Base-by-base conservation (phyloP, 2,113 vertebrate species). In the Melanerpes aurifrons region DNA sequence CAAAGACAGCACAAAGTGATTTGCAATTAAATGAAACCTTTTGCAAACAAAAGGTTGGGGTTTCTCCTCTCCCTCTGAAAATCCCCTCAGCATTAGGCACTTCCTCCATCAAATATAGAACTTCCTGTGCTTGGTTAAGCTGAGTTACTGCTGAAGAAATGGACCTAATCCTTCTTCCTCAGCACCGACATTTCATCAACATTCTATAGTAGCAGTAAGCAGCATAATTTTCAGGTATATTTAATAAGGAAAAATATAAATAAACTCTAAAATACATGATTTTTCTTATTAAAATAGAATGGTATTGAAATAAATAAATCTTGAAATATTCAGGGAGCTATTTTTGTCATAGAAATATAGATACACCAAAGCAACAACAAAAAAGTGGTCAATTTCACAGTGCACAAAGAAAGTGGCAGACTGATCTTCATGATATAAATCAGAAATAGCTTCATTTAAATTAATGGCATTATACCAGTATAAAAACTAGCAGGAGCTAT, bases 301-400 rank as follows among this genome's bases (percentile, higher is more conserved):
- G 7, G 11, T 90, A 90, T 69, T 82, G 88, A 86, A 91, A 58
- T 31, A 87, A 90, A 91, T 93, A 94, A 76, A 94, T 90, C 40
- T 73, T 73, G 50, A 57, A 70, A 69, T 94, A 76, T 87, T 85
- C 76, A 82, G 64, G 50, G 53, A 94, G 93, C 78, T 76, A 80
- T 79, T 93, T 96, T 93, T 95, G 89, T 87, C 90, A 80, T 87
- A 90, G 75, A 87, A 92, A 92, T 82, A 63, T 79, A 92, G 75
- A 79, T 89, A 93, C 88, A 90, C 37, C 69, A 69, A 43, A 45
- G 16, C 43, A 45, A 45, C 15, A 45, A 87, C 87, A 95, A 95
- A 77, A 35, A 87, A 94, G 75, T 82, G 72, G 90, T 94, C 71
- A 66, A 28, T 95, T 94, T 94, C 86, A 82, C 83, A 90, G 75